Base-by-base conservation (phyloP, 2,797 vertebrate species). In the Harpagifer antarcticus region DNA sequence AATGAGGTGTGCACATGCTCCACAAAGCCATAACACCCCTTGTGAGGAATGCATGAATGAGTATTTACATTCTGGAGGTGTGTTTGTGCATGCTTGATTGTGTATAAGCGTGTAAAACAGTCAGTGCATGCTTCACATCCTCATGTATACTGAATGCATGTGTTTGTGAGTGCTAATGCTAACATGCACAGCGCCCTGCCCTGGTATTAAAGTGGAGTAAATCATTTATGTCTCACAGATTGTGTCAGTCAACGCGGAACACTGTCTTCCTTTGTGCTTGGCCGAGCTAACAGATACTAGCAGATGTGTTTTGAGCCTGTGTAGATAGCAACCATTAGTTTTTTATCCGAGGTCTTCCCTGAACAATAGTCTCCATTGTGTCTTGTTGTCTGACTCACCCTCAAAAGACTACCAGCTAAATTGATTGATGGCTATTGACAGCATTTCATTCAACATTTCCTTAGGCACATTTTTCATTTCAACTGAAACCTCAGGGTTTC, bases 351-450 rank as follows among this genome's bases (percentile, higher is more conserved):
- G 85, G 76, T 76, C 45, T 23, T 78, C 75, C 33, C 19, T 11
- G 87, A 95, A 94, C 92, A 95, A 93, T 92, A 83, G 74, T 23
- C 56, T 72, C 23, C 78, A 86, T 94, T 94, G 91, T 94, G 59
- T 84, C 54, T 83, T 78, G 52, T 66, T 74, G 61, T 71, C 27
- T 88, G 88, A 91, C 81, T 91, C 83, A 86, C 62, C 80, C 67
- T 77, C 73, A 78, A 79, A 6, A 33, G 33, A 6, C 6, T 57
- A 31, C 68, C 61, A 74, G 59, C 42, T 57, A 23, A 72, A 59
- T 40, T 66, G 66, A 73, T 78, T 70, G 55, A 52, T 80, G 11
- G 43, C 71, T 27, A 48, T 9, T 78, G 79, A 79, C 61, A 67
- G 43, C 13, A 13, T 53, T 59, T 76, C 56, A 74, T 68, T 13